Conservation (phyloP, 2,797 vertebrate genomes). For the Girardinus metallicus region DNA sequence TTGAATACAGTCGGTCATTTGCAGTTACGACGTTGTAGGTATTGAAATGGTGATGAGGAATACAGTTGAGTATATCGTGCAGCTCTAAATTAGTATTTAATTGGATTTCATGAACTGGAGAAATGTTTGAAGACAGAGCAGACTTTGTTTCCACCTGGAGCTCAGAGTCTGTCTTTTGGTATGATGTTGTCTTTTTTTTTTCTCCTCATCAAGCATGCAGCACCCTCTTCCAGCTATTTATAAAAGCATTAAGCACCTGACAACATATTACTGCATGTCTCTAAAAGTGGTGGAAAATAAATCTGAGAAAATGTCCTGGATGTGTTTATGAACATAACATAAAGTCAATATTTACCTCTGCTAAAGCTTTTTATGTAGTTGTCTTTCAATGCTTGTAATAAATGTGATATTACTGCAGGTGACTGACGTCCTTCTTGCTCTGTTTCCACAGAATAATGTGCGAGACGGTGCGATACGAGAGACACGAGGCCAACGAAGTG, state of each 20-base stretch:
- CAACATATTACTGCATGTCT: background rate
- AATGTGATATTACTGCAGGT: background rate
- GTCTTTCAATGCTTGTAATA: background rate
- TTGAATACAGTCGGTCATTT: background rate
- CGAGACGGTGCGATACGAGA: constrained; percentile 96
- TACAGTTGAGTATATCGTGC: background rate
- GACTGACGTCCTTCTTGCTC: constrained; percentile 1
- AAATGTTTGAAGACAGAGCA: background rate
- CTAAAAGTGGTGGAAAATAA: background rate
- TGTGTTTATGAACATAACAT: background rate
- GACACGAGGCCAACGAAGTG: constrained; percentile 98
- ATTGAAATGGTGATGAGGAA: background rate
- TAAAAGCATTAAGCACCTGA: background rate
- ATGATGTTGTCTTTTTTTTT: background rate
- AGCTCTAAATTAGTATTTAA: background rate
- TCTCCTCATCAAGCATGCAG: background rate
- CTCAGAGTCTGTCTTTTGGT: background rate
- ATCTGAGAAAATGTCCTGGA: background rate
- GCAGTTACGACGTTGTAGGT: background rate
- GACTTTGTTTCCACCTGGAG: background rate
- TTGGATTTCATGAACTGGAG: background rate
- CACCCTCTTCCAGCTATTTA: background rate
- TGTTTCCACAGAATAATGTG: constrained; percentile 91
- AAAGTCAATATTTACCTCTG: background rate
- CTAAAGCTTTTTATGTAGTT: background rate